Percentiles rank a stretch among this genome's conserved stretches.
Evolutionary conservation across 2,113 vertebrate genomes (phyloP).

Genomic region (Rhizomys pruinosus): DNA sequence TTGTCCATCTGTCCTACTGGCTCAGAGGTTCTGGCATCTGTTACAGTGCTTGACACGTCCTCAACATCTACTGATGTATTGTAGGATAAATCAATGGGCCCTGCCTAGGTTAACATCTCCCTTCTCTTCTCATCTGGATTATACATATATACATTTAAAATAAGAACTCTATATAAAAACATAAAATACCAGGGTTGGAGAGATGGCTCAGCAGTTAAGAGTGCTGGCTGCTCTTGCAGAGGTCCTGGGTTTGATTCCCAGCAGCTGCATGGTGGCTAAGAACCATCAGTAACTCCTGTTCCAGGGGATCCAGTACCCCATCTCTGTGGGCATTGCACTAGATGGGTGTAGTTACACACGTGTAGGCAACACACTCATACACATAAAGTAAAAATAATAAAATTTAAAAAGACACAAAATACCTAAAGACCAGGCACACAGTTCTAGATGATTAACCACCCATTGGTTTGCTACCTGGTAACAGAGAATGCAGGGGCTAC

Average conservation of each 20-base stretch:
- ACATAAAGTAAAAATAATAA: background rate
- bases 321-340: too few species aligned
- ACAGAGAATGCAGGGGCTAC: background rate
- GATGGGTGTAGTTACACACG: too few species aligned
- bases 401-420: conserved; percentile 20
- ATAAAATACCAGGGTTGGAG: too few species aligned
- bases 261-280: too few species aligned
- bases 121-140: background rate
- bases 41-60: background rate
- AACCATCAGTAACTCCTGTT: too few species aligned
- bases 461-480: conserved; percentile 24
- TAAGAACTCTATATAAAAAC: background rate
- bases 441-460: conserved; percentile 51
- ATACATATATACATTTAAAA: conserved; percentile 36
- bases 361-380: too few species aligned
- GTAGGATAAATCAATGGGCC: conserved; percentile 18
- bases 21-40: background rate
- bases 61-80: conserved; percentile 12
- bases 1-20: background rate
- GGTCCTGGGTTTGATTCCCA: too few species aligned
- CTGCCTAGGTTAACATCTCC: background rate
- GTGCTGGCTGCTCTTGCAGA: too few species aligned
- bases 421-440: background rate
- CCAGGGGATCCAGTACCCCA: too few species aligned
- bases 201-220: too few species aligned